Conservation (phyloP, 2,797 vertebrate genomes). For the Acanthurus lineatus region DNA sequence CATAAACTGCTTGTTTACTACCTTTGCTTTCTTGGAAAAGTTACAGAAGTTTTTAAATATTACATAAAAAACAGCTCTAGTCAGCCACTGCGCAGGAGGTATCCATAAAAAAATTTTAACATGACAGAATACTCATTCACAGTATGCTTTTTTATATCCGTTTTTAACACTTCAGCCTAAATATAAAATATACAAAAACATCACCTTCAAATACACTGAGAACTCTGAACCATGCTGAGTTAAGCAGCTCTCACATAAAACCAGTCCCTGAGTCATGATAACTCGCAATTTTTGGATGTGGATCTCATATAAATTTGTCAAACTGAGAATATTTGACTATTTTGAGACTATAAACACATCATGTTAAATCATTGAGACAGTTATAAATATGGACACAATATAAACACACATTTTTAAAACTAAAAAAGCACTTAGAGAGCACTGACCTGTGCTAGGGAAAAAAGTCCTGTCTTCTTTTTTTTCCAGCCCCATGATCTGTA, state of each 20-base stretch:
- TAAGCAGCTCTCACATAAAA: neutral
- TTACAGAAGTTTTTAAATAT: neutral
- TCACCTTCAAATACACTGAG: constrained; percentile 4
- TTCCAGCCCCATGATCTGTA: too few relatives aligned
- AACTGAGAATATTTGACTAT: neutral
- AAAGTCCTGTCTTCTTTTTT: too few relatives aligned
- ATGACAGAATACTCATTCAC: constrained; percentile 58
- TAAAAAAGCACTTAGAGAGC: too few relatives aligned
- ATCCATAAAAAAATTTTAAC: constrained; percentile 20
- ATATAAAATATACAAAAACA: constrained; percentile 7
- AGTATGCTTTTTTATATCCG: neutral
- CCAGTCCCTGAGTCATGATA: too few relatives aligned
- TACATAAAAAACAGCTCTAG: neutral
- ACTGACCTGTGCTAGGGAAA: too few relatives aligned
- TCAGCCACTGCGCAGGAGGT: constrained; percentile 9
- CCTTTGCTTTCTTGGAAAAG: too few relatives aligned
- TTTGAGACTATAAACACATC: neutral
- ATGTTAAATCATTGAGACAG: rapidly evolving
- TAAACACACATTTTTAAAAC: too few relatives aligned
- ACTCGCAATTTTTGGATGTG: too few relatives aligned
- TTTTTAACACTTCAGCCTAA: neutral
- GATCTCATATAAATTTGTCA: too few relatives aligned
- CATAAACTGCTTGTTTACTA: neutral
- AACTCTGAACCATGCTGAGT: neutral
- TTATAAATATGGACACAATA: too few relatives aligned